Percentiles rank a stretch among this genome's conserved stretches.
These are phyloP conservation scores for Tyrannus savana DNA, from an alignment of 2,113 vertebrate genomes.

Conservation along the genomic window DNA sequence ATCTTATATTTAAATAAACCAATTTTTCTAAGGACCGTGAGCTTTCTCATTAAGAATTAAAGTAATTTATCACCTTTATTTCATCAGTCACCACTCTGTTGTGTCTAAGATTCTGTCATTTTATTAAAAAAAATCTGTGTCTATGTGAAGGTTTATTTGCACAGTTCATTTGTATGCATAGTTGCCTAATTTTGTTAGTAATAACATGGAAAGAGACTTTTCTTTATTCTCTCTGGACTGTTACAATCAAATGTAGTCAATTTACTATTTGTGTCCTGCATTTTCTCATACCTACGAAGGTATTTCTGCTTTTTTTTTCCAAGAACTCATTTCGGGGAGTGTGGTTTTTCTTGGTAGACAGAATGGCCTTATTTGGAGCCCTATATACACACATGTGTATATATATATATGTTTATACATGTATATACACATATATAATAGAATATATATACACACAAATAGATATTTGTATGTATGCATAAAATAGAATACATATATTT, in stretches of 20 bases:
- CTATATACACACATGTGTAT: background rate
- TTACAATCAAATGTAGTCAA: background rate
- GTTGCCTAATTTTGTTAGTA: background rate
- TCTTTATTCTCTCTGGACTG: background rate
- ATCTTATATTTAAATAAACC: constrained; percentile 62
- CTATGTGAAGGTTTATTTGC: background rate
- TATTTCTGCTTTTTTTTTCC: background rate
- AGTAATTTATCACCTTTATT: constrained; percentile 60
- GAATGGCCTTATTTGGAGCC: background rate
- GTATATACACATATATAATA: no score
- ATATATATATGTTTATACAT: no score
- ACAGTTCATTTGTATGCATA: background rate
- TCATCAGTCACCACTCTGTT: constrained; percentile 30
- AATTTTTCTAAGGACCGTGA: constrained; percentile 55
- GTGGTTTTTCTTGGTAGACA: background rate
- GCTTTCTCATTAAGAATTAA: constrained; percentile 69
- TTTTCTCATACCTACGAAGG: background rate
- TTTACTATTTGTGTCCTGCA: background rate
- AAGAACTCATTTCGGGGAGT: background rate
- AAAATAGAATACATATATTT: no score
- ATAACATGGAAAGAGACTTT: background rate
- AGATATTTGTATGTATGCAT: no score
- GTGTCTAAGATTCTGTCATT: background rate
- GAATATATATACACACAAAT: no score
- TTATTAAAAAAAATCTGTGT: constrained; percentile 38